A percentile compares a stretch with the other conserved stretches of the same genome.
Conservation (phyloP, 2,888 invertebrate species). For the Caenorhabditis wallacei region DNA sequence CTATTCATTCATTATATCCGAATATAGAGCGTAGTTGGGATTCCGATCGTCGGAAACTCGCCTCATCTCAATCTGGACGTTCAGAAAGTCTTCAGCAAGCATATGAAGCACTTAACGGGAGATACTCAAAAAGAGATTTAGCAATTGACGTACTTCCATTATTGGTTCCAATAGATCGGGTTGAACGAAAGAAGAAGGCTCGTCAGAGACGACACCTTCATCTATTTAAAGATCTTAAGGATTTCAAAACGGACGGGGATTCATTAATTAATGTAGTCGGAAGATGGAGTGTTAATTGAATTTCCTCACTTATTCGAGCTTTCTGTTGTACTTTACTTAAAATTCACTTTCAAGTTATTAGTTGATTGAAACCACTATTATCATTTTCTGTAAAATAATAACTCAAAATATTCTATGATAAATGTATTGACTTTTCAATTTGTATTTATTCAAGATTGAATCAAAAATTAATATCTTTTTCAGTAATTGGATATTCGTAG, state of each 20-base stretch:
- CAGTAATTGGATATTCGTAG: slow-evolving; percentile 51
- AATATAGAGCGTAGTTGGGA: slow-evolving; percentile 1
- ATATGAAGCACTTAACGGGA: slow-evolving; percentile 29
- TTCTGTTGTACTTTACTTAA: background rate
- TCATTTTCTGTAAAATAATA: slow-evolving; percentile 24
- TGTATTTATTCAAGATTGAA: background rate
- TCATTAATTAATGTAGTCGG: slow-evolving; percentile 9
- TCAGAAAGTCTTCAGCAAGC: slow-evolving; percentile 14
- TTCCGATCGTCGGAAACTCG: background rate
- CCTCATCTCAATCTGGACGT: background rate
- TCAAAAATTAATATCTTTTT: background rate
- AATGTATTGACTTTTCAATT: background rate
- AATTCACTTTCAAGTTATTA: slow-evolving; percentile 8
- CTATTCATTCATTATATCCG: background rate
- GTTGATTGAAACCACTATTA: slow-evolving; percentile 3
- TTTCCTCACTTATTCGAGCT: background rate
- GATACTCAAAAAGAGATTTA: slow-evolving; percentile 20
- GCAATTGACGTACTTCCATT: slow-evolving; percentile 33
- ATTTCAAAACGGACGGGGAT: slow-evolving; percentile 30
- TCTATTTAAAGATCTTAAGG: slow-evolving; percentile 6
- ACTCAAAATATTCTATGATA: background rate
- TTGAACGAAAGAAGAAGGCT: slow-evolving; percentile 17
- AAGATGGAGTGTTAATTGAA: slow-evolving; percentile 22
- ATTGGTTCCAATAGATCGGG: slow-evolving; percentile 38
- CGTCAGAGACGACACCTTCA: slow-evolving; percentile 33